These are phyloP conservation scores for Mesembrinibis cayennensis DNA, from an alignment of 2,113 vertebrate genomes.

Conservation along the genomic window DNA sequence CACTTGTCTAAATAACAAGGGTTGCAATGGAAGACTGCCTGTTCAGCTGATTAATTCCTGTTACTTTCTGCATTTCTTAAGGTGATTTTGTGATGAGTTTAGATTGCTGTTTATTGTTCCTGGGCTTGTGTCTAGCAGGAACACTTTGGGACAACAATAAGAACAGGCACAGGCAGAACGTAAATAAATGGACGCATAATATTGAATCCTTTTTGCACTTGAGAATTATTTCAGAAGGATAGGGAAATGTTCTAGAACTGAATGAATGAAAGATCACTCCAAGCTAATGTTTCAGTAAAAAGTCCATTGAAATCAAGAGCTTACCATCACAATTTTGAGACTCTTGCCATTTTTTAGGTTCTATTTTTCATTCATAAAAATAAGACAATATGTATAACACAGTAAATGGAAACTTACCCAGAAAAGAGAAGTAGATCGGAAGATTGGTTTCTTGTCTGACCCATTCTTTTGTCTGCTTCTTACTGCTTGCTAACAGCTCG, in stretches of 20 bases:
- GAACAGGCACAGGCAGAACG: neutral
- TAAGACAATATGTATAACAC: neutral
- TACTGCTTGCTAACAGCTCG: neutral
- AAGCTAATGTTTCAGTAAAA: neutral
- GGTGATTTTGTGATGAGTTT: constrained; percentile 2
- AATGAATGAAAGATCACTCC: neutral
- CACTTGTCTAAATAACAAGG: constrained; percentile 67
- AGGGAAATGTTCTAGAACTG: neutral
- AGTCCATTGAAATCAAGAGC: neutral
- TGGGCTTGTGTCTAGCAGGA: neutral
- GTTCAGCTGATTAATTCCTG: constrained; percentile 12
- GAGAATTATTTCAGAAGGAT: neutral
- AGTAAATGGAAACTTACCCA: neutral
- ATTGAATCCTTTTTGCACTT: neutral
- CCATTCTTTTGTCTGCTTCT: constrained; percentile 31
- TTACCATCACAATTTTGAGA: neutral
- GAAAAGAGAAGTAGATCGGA: neutral
- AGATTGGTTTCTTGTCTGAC: constrained; percentile 6
- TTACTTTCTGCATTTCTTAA: constrained; percentile 46
- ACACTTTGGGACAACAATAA: neutral
- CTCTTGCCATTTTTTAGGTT: neutral
- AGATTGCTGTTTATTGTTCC: constrained; percentile 7
- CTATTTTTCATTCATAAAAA: constrained; percentile 4
- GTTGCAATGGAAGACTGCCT: constrained; percentile 21
- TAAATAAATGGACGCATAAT: neutral